Evolutionary conservation across 1,140 invertebrate genomes (phyloP), one percentile per base, ranked within the genome.

Genomic region (Cyclargus thomasi): DNA sequence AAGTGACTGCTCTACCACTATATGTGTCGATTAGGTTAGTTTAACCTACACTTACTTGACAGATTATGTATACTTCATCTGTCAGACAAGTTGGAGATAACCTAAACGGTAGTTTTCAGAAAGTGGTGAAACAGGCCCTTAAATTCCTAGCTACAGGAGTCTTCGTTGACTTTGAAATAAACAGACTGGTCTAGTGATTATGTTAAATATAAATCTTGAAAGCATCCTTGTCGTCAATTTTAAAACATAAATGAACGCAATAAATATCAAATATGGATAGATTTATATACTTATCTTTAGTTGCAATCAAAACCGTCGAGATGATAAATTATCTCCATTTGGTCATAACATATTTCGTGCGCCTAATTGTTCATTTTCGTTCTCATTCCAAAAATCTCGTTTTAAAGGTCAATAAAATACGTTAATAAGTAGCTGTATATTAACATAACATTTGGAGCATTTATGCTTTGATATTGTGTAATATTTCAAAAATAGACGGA

Each of bases 291-390:
- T 47, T 47, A 47, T 47, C 39, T 47, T 0, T 47, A 16, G 39
- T 47, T 16, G 10, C 39, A 29, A 47, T 47, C 39, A 14, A 11
- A 14, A 47, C 39, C 10, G 10, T 16, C 39, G 39, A 8, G 39
- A 47, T 47, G 39, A 47, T 47, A 47, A 47, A 47, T 47, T 47
- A 29, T 29, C 29, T 29, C 29, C 29, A 29, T 29, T 47, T 47
- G 10, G 39, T 47, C 39, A 47, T 47, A 47, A 47, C 39, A 47
- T 47, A 47, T 47, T 47, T 47, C 39, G 39, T 47, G 39, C 8
- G 39, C 39, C 39, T 47, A 47, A 47, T 47, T 47, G 39, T 47
- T 47, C 39, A 47, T 47, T 47, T 47, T 47, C 14, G 39, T 47
- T 47, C 11, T 47, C 39, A 47, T 47, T 47, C 10, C 39, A 47